Evolutionary conservation across 2,113 vertebrate species (phyloP).

Genomic region (Notechis scutatus): DNA sequence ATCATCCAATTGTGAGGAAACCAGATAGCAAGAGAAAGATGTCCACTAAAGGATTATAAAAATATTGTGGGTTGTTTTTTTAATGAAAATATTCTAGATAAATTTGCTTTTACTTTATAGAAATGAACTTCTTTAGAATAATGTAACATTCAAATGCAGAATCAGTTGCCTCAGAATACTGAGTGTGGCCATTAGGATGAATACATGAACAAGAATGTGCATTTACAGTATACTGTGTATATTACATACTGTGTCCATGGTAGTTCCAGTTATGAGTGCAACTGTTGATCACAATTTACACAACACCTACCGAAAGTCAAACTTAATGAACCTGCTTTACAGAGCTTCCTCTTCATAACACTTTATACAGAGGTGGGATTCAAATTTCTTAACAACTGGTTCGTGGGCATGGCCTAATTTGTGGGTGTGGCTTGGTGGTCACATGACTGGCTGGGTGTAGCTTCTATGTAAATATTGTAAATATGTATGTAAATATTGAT

Average conservation of each 20-base stretch:
- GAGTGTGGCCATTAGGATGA: background rate
- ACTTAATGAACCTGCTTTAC: background rate
- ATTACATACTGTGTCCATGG: background rate
- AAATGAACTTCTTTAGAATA: conserved; percentile 36
- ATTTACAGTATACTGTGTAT: background rate
- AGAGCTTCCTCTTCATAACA: background rate
- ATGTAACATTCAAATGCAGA: conserved; percentile 3
- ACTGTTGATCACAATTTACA: fast-evolving
- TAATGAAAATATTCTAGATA: conserved; percentile 28
- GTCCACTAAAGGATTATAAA: conserved; percentile 35
- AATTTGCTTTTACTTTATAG: conserved; percentile 33
- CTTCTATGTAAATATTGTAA: too few species aligned
- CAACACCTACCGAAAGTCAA: fast-evolving
- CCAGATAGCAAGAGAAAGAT: conserved; percentile 25
- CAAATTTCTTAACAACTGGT: too few species aligned
- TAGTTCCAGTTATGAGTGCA: background rate
- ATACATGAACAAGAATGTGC: background rate
- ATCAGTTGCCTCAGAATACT: background rate
- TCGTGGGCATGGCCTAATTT: too few species aligned
- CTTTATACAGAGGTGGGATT: background rate
- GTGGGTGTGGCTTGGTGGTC: too few species aligned
- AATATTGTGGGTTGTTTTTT: conserved; percentile 31
- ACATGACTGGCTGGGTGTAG: too few species aligned
- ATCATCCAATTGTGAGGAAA: conserved; percentile 35
- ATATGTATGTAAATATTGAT: too few species aligned